Evolutionary conservation across 1,140 invertebrate species (phyloP), one percentile per base, ranked within the genome.

Genomic region (Formica selysi): DNA sequence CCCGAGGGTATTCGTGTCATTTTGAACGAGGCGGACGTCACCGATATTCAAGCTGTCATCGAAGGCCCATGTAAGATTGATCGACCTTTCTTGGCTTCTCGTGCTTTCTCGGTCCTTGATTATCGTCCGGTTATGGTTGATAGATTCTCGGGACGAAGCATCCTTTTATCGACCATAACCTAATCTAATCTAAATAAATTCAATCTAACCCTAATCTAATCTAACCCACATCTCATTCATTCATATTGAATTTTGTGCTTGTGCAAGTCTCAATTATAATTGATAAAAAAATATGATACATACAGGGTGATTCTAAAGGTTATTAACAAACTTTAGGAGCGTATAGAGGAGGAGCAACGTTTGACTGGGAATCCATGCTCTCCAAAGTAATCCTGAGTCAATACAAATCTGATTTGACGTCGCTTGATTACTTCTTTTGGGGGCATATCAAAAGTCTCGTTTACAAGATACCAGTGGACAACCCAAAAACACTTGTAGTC

Each of bases 21-120:
- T 92, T 96, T 98, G 74, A 99, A 98, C 95, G 98, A 99, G 91
- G 97, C 98, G 93, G 98, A 99, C 94, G 97, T 99, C 44, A 98
- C 98, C 59, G 98, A 99, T 94, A 98, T 99, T 91, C 98, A 99
- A 95, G 98, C 98, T 26, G 96, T 97, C 80, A 98, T 99, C 91
- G 97, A 98, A 92, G 98, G 98, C 29, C 98, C 98, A 90, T 97
- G 97, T 98, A 95, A 92, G 92, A 93, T 44, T 32, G 10, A 2
- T 41, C 6, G 2, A 16, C 5, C 0, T 10, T 44, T 59, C 10
- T 44, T 64, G 2, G 6, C 5, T 10, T 5, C 2, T 7, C 19
- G 11, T 36, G 13, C 16, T 59, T n/a, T 16, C 32, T 38, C 19
- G 16, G n/a, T 32, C 22, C n/a, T 68, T 13, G 26, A 11, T 7